Base-by-base conservation (phyloP, 2,888 invertebrate species). In the Scaptodrosophila latifasciaeformis region DNA sequence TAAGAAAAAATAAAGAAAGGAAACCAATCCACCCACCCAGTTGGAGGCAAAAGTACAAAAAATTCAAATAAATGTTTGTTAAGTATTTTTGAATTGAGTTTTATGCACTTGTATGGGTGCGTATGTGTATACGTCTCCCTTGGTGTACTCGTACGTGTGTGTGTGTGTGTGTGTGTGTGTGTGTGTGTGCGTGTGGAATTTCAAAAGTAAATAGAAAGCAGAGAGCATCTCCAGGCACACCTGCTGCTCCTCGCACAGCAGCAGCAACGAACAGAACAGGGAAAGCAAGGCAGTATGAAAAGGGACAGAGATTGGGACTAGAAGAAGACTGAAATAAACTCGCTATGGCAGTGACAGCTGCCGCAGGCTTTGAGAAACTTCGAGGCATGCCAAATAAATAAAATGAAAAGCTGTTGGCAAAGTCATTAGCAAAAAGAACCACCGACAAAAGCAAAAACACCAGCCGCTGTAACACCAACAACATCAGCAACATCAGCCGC, bases 61-160 rank as follows among this genome's bases (percentile, higher is more conserved):
- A 78, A 72, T 63, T 70, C 75, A 77, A 77, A 75, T 75, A 75
- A 78, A 78, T 75, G 75, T 75, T 75, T 75, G 76, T 75, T 75
- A 75, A 75, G 75, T 75, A 75, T 75, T 75, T 75, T 75, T 70
- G 72, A 75, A 75, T 75, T 75, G 75, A 75, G 75, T 75, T 72
- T 63, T 59, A 59, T 56, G 44, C 68, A 52, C 54, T 59, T 54
- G 35, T 44, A 37, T 15, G 40, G 53, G 35, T 53, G 48, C 37
- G 34, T 40, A 12, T 34, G 43, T 27, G 44, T 56, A 35, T 49
- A 21, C 37, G 13, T 34, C 6, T 34, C 24, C 42, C n/a, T 10
- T 21, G 9, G 43, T 18, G 39, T 53, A 39, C 53, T 49, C 40
- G 34, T 43, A 13, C 39, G 43, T 29, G 43, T 56, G 39, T 49